Evolutionary conservation across 1,140 invertebrate genomes (phyloP).

Genomic region (Drosophila kepulauana): DNA sequence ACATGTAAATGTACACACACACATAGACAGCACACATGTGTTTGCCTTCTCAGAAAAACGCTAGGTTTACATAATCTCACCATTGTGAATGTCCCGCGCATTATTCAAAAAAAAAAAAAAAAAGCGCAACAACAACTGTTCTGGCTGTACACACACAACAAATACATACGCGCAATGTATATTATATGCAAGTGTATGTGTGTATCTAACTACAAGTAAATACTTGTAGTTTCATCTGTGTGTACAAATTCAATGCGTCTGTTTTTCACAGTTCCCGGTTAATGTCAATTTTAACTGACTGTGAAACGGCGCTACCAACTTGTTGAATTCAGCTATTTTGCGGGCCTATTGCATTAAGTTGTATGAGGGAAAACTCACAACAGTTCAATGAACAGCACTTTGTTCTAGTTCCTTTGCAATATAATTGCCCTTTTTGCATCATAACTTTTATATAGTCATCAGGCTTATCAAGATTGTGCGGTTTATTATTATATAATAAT

Average conservation of each 20-base stretch:
- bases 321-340: constrained; percentile 22
- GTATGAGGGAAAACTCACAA: not conserved
- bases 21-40: constrained; percentile 9
- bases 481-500: constrained; percentile 67
- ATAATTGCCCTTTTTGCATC: not conserved
- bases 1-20: constrained; percentile 33
- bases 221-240: not conserved
- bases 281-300: constrained; percentile 4
- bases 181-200: not conserved
- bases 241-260: constrained; percentile 4
- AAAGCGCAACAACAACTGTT: constrained; percentile 12
- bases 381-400: constrained; percentile 32
- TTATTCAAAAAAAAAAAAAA: constrained; percentile 25
- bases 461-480: constrained; percentile 29
- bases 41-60: constrained; percentile 48
- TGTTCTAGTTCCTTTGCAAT: not conserved
- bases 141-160: constrained; percentile 7
- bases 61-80: constrained; percentile 68
- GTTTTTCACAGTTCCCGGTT: not conserved
- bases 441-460: not conserved
- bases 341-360: not conserved
- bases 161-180: not conserved
- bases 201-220: not conserved
- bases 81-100: constrained; percentile 44
- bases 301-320: constrained; percentile 21